Evolutionary conservation across 2,888 invertebrate genomes (phyloP).

Genomic region (Syrphus vitripennis): DNA sequence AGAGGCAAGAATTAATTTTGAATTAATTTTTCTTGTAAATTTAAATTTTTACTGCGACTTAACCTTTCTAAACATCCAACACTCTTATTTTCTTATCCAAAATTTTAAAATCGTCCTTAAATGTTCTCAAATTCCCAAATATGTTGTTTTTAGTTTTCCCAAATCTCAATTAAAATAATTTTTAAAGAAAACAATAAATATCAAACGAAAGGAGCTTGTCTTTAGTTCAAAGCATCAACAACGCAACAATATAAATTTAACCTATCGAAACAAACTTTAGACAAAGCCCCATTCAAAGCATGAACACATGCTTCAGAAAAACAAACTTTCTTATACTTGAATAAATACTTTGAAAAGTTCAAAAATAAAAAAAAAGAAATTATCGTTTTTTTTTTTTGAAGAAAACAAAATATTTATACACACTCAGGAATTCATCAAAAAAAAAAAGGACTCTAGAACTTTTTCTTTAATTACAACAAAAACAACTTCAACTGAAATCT

Average conservation of each 20-base stretch:
- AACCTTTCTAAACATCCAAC: too few species aligned
- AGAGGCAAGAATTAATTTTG: too few species aligned
- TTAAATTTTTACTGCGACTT: too few species aligned
- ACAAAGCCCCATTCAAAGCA: neutral
- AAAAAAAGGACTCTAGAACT: neutral
- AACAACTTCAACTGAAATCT: neutral
- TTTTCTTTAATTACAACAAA: conserved; percentile 7
- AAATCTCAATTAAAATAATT: neutral
- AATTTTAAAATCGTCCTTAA: too few species aligned
- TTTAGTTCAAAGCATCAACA: neutral
- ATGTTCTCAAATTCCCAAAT: too few species aligned
- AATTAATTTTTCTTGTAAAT: too few species aligned
- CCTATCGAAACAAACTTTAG: conserved; percentile 14
- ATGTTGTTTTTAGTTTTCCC: neutral
- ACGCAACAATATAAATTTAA: neutral
- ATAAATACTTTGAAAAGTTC: conserved; percentile 23
- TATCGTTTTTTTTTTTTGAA: neutral
- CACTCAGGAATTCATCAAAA: conserved; percentile 2
- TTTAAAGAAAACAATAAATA: neutral
- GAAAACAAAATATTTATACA: conserved; percentile 20
- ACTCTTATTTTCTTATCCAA: too few species aligned
- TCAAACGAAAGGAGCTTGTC: neutral
- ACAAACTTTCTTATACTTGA: conserved; percentile 6
- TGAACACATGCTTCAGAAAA: neutral
- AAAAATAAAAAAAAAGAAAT: neutral